phyloP scores from a whole-genome alignment of 2,113 vertebrate genomes.

The Sminthopsis crassicaudata region DNA sequence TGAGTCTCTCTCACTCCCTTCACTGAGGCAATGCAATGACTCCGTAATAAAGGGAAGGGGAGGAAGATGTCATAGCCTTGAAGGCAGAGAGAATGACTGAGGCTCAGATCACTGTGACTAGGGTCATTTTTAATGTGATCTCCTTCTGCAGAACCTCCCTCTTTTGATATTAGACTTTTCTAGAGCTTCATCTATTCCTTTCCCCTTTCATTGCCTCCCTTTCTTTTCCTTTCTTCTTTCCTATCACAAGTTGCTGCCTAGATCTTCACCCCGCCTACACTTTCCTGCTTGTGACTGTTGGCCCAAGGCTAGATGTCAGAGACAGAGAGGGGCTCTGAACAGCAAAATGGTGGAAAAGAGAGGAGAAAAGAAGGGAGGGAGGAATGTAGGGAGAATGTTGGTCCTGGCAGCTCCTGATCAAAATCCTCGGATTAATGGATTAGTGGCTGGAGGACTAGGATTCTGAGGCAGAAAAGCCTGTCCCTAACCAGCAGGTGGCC shows the following conservation, averaged over 20 bases:
- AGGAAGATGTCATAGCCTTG: not conserved
- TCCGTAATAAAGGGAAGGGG: not conserved
- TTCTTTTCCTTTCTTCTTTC: not conserved
- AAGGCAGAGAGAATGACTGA: not conserved
- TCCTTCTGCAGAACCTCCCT: not conserved
- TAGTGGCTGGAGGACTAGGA: conserved; percentile 65
- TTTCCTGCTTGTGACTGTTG: not conserved
- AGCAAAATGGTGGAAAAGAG: not conserved
- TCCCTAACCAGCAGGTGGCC: conserved; percentile 58
- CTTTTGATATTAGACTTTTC: not conserved
- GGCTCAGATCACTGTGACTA: not conserved
- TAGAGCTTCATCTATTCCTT: conserved; percentile 26
- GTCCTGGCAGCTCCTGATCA: conserved; percentile 73
- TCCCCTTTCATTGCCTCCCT: not conserved
- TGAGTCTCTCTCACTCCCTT: not conserved
- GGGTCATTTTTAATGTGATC: conserved; percentile 8
- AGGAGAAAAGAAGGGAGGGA: conserved; percentile 3
- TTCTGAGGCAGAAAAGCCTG: conserved; percentile 69
- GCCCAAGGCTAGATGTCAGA: conserved; percentile 10
- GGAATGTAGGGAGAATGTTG: conserved; percentile 44
- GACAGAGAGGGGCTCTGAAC: not conserved
- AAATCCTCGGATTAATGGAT: conserved; percentile 80
- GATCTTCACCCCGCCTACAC: not conserved
- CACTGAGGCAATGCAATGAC: not conserved
- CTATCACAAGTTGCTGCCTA: conserved; percentile 4